A percentile compares a stretch with the other conserved stretches of the same genome.
phyloP scores from a whole-genome alignment of 1,140 invertebrate genomes.

The Melipona quadrifasciata region DNA sequence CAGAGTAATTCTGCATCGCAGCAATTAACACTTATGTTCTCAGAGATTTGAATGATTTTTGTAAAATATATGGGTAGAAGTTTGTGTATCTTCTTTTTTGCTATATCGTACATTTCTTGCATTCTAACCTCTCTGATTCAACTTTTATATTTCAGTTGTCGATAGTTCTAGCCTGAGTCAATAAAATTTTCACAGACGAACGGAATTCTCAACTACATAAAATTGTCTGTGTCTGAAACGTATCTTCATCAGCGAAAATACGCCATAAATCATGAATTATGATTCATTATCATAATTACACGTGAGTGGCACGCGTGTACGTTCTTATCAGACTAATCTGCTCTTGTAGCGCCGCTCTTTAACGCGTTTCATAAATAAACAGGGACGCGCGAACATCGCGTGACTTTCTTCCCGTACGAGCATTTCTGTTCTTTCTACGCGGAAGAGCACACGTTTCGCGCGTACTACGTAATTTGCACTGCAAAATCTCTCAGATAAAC shows the following conservation, averaged over 20 bases:
- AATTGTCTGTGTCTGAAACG: no score
- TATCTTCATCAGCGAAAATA: constrained; percentile 13
- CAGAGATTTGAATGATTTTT: no score
- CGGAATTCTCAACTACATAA: no score
- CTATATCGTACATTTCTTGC: no score
- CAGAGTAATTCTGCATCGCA: no score
- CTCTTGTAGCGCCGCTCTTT: constrained; percentile 46
- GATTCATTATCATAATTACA: constrained; percentile 74
- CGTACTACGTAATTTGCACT: constrained; percentile 9
- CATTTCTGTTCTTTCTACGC: background rate
- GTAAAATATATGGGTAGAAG: no score
- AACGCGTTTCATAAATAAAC: constrained; percentile 59
- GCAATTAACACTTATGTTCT: no score
- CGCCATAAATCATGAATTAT: constrained; percentile 72
- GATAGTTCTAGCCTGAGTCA: no score
- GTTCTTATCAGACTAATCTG: constrained; percentile 49
- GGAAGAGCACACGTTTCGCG: background rate
- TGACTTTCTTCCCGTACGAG: constrained; percentile 9
- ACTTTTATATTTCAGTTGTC: no score
- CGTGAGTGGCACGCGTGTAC: constrained; percentile 56
- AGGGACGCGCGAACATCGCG: constrained; percentile 45
- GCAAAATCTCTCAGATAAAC: background rate
- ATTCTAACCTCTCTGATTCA: no score
- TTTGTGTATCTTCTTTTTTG: no score
- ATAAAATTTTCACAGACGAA: no score